These are phyloP conservation scores for Enteromius afrohamiltoni DNA, from an alignment of 2,797 vertebrate species.

Conservation along the genomic window DNA sequence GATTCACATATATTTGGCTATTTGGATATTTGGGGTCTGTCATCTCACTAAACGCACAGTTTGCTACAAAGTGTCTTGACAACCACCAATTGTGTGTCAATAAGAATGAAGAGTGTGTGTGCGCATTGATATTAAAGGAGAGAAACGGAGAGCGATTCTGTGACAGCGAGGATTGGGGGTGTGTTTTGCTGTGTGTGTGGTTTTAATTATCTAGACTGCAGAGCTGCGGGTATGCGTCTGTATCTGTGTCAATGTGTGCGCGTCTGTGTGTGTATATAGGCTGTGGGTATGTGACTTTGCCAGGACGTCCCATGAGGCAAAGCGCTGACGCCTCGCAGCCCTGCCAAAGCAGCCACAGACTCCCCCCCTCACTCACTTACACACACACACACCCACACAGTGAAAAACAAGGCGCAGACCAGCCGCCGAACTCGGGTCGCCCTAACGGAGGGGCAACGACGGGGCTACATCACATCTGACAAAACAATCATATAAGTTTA, in stretches of 20 bases:
- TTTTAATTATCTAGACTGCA: slow-evolving; percentile 79
- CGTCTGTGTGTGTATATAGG: slow-evolving; percentile 54
- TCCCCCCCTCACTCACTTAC: slow-evolving; percentile 52
- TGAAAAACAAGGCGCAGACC: slow-evolving; percentile 68
- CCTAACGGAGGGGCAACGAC: slow-evolving; percentile 73
- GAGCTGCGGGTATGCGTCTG: slow-evolving; percentile 73
- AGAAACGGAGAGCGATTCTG: slow-evolving; percentile 9
- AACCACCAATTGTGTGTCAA: background rate
- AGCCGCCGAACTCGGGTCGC: slow-evolving; percentile 77
- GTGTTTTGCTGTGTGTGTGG: slow-evolving; percentile 65
- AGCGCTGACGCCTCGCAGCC: slow-evolving; percentile 84
- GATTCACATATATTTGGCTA: background rate
- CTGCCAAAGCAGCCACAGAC: slow-evolving; percentile 80
- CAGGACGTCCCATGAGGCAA: slow-evolving; percentile 82
- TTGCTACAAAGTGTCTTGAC: background rate
- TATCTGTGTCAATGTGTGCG: slow-evolving; percentile 59
- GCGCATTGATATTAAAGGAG: background rate
- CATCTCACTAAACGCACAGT: background rate
- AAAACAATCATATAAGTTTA: slow-evolving; percentile 69
- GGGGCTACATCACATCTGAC: slow-evolving; percentile 81
- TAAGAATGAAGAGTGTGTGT: slow-evolving; percentile 21
- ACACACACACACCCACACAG: slow-evolving; percentile 43
- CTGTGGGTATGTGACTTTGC: slow-evolving; percentile 72
- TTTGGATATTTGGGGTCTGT: slow-evolving; percentile 4
- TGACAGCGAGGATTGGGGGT: slow-evolving; percentile 43